Evolutionary conservation across 2,797 vertebrate genomes (phyloP), one percentile per base, ranked within the genome.

Genomic region (Onychomys arenicola): DNA sequence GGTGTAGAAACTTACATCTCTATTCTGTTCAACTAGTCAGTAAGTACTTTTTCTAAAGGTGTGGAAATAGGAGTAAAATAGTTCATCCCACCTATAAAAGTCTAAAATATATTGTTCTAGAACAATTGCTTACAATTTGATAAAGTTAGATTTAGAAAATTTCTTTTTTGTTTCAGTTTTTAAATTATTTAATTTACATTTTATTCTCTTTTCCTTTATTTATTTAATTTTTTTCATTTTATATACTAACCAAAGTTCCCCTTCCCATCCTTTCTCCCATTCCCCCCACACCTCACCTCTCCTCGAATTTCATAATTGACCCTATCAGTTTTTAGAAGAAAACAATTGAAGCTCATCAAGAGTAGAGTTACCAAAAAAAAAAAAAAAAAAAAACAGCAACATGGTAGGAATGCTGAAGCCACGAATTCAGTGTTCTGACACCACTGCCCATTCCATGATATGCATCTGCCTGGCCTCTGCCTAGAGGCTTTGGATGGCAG

Each of bases 241-340:
- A 55, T 17, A 17, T 55, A 55, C 55, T 55, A 55, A 55, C 14
- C 16, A 55, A 14, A 55, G 55, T 55, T 17, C 55, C 55, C 55
- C 55, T 52, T 52, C 52, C 52, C 52, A 52, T 52, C 13, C 52
- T 52, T 52, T 10, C 52, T 52, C 52, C 52, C 52, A 52, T 55
- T 55, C 16, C 55, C 55, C 55, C 55, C 2, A 52, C 52, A 52
- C 13, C 13, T 52, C 52, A 52, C 52, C 52, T 52, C 55, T 55
- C 55, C 14, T 17, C 16, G 40, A 86, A 43, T 71, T 46, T 95
- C 40, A 67, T 75, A 77, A 34, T 13, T 89, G 40, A 89, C 17
- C 19, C 34, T 76, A 17, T 92, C 57, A 92, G 19, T 89, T 89
- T 92, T 92, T 40, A 91, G 78, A 90, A 86, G 23, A 85, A 94